Conservation (phyloP, 2,888 invertebrate genomes). For the Clusia tigrina region DNA sequence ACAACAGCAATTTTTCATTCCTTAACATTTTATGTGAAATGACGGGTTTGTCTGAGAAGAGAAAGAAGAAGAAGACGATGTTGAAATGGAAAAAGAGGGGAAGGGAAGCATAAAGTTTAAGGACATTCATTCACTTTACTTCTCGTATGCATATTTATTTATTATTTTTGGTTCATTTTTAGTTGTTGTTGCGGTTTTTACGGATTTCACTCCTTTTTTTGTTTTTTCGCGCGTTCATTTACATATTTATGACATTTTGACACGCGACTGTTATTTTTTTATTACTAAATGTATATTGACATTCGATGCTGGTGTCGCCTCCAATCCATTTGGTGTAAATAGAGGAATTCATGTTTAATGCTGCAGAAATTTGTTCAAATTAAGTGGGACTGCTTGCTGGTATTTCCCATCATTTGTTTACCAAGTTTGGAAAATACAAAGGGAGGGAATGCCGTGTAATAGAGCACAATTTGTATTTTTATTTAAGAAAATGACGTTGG, state of each 20-base stretch:
- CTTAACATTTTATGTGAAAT: neutral
- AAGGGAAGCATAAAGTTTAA: conserved; percentile 2
- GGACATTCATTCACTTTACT: neutral
- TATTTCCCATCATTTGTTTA: too few species aligned
- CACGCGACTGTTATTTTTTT: neutral
- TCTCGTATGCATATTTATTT: conserved; percentile 8
- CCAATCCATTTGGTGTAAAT: neutral
- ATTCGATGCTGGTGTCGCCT: too few species aligned
- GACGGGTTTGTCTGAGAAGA: too few species aligned
- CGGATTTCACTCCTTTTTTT: neutral
- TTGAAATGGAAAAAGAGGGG: neutral
- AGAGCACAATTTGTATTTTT: too few species aligned
- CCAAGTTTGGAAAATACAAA: too few species aligned
- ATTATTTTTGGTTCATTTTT: neutral
- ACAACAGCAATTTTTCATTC: conserved; percentile 7
- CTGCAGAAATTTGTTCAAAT: neutral
- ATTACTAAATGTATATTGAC: neutral
- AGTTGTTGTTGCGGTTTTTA: neutral
- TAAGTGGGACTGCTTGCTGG: too few species aligned
- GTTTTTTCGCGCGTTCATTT: conserved; percentile 6
- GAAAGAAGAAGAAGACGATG: too few species aligned
- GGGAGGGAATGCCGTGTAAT: too few species aligned
- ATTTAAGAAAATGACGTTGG: too few species aligned
- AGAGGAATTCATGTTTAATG: neutral
- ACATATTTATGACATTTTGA: conserved; percentile 8